These are phyloP conservation scores for Allolobophora icterica DNA, from an alignment of 2,888 invertebrate species.

Conservation along the genomic window DNA sequence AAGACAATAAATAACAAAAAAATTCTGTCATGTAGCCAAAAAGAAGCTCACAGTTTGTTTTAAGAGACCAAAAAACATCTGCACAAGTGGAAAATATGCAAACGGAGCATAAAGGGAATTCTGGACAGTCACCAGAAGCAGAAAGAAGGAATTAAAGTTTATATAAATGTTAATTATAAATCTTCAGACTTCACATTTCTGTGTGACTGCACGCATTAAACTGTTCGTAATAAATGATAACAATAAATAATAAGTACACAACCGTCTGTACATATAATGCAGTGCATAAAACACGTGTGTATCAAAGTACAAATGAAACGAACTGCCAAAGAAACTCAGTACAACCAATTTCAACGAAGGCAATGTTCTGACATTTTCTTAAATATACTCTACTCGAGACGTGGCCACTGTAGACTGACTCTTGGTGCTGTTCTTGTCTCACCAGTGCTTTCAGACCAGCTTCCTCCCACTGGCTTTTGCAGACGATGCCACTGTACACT, in stretches of 20 bases:
- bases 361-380: constrained; percentile 9
- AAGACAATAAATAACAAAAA: not conserved
- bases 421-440: not conserved
- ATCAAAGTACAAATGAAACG: not conserved
- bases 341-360: constrained; percentile 17
- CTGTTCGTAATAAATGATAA: too few relatives aligned
- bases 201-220: too few relatives aligned
- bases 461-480: not conserved
- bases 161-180: too few relatives aligned
- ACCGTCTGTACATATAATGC: not conserved
- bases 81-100: not conserved
- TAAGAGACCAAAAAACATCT: not conserved
- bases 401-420: not conserved
- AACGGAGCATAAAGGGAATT: not conserved
- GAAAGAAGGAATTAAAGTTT: too few relatives aligned
- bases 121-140: not conserved
- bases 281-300: not conserved
- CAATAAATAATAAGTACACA: too few relatives aligned
- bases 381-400: not conserved
- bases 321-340: not conserved
- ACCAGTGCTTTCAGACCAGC: not conserved
- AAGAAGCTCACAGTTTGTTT: not conserved
- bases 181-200: too few relatives aligned
- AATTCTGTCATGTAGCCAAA: constrained; percentile 6
- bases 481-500: not conserved